phyloP scores from a whole-genome alignment of 1,140 invertebrate species.

The Chironomus striatipennis region DNA sequence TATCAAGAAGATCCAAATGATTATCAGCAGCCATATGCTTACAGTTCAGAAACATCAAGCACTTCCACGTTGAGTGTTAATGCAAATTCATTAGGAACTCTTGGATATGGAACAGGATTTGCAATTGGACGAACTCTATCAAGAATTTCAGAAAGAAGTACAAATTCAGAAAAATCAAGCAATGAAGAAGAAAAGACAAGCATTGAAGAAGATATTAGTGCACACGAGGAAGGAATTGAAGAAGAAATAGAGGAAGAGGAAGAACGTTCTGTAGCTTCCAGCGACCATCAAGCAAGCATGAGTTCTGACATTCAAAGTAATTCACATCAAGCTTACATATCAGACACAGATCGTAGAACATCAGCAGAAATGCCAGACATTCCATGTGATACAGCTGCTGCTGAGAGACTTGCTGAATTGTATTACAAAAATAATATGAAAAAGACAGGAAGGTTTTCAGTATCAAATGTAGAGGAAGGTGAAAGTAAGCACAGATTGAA shows the following conservation, averaged over 20 bases:
- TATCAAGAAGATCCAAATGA: constrained; percentile 65
- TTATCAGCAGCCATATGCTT: constrained; percentile 60
- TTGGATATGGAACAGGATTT: constrained; percentile 60
- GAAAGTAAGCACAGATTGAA: constrained; percentile 26
- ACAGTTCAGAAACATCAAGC: constrained; percentile 45
- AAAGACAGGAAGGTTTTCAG: constrained; percentile 38
- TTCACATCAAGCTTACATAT: constrained; percentile 58
- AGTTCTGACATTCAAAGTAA: constrained; percentile 70
- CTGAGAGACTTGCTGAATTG: constrained; percentile 35
- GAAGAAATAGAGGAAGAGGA: constrained; percentile 52
- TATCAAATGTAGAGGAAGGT: constrained; percentile 36
- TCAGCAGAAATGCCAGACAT: constrained; percentile 74
- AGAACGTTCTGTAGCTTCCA: constrained; percentile 56
- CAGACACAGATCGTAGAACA: constrained; percentile 63
- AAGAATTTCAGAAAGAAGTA: constrained; percentile 76
- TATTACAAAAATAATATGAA: constrained; percentile 42
- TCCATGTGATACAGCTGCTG: constrained; percentile 56
- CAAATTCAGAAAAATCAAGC: constrained; percentile 70
- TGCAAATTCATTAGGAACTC: constrained; percentile 52
- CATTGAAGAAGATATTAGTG: constrained; percentile 73
- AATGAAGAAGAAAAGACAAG: constrained; percentile 43
- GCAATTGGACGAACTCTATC: constrained; percentile 65
- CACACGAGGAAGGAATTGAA: constrained; percentile 46
- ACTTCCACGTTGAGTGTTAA: constrained; percentile 42
- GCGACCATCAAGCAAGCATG: constrained; percentile 73